Evolutionary conservation across 2,888 invertebrate genomes (phyloP).

Genomic region (Hemistola chrysoprasaria): DNA sequence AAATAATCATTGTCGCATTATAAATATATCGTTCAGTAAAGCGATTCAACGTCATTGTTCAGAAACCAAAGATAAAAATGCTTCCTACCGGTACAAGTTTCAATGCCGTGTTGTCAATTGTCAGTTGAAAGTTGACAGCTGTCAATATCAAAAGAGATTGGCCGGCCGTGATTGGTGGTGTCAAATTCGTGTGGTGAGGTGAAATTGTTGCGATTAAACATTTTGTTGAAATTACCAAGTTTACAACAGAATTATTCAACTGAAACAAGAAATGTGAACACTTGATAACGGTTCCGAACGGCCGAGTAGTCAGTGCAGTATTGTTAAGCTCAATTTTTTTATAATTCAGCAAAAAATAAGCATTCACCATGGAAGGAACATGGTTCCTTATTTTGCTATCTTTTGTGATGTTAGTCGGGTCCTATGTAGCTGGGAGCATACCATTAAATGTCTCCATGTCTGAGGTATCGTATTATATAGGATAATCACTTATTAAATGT

Average conservation of each 20-base stretch:
- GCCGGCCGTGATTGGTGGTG: background rate
- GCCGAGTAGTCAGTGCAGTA: conserved; percentile 25
- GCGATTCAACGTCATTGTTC: too few species aligned
- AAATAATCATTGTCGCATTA: too few species aligned
- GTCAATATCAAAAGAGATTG: background rate
- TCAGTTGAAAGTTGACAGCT: background rate
- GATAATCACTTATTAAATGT: background rate
- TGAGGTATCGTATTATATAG: conserved; percentile 84
- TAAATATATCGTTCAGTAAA: conserved; percentile 4
- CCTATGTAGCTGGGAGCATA: conserved; percentile 96
- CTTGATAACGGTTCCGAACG: conserved; percentile 33
- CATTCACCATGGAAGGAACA: conserved; percentile 89
- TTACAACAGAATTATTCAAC: conserved; percentile 34
- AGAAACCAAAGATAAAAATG: too few species aligned
- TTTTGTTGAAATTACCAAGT: conserved; percentile 33
- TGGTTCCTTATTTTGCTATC: conserved; percentile 91
- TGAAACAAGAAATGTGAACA: conserved; percentile 40
- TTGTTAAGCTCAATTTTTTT: conserved; percentile 22
- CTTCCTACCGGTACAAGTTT: too few species aligned
- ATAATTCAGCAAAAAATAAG: conserved; percentile 17
- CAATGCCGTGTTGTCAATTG: background rate
- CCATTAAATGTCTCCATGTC: conserved; percentile 97
- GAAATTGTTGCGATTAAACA: conserved; percentile 13
- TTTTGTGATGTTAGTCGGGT: conserved; percentile 97
- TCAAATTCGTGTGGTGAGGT: conserved; percentile 2